A percentile compares a stretch with the other conserved stretches of the same genome.
phyloP scores from a whole-genome alignment of 2,113 vertebrate species.

The Anolis carolinensis region DNA sequence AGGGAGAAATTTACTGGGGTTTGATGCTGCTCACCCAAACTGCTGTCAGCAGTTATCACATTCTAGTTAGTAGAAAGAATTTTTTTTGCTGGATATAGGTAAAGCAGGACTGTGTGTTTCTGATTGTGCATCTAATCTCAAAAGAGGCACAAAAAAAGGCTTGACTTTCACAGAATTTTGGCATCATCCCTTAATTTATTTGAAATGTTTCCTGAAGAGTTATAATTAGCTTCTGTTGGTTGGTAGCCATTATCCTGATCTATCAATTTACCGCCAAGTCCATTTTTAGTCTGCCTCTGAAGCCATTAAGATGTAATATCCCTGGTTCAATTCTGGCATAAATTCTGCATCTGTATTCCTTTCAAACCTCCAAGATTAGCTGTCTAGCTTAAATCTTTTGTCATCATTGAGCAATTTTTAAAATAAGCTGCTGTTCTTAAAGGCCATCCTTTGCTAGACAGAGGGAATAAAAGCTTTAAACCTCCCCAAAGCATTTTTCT shows the following conservation, averaged over 20 bases:
- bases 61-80: not conserved
- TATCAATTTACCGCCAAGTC: not conserved
- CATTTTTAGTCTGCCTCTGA: rapidly evolving
- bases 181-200: not conserved
- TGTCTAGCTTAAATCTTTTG: not conserved
- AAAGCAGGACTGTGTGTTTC: not conserved
- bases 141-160: not conserved
- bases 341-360: not conserved
- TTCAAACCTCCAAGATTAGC: not conserved
- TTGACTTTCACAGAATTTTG: not conserved
- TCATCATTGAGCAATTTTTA: slow-evolving; percentile 21
- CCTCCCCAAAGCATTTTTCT: not conserved
- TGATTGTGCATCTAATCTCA: not conserved
- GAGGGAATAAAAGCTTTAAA: slow-evolving; percentile 19
- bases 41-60: too few species aligned
- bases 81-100: not conserved
- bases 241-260: not conserved
- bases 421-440: slow-evolving; percentile 22
- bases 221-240: not conserved
- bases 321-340: not conserved
- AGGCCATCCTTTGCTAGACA: not conserved
- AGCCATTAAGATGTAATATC: not conserved
- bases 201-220: not conserved
- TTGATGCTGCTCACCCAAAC: not conserved
- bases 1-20: too few species aligned